Evolutionary conservation across 1,140 invertebrate genomes (phyloP).

Genomic region (Cyrtorhinus lividipennis): DNA sequence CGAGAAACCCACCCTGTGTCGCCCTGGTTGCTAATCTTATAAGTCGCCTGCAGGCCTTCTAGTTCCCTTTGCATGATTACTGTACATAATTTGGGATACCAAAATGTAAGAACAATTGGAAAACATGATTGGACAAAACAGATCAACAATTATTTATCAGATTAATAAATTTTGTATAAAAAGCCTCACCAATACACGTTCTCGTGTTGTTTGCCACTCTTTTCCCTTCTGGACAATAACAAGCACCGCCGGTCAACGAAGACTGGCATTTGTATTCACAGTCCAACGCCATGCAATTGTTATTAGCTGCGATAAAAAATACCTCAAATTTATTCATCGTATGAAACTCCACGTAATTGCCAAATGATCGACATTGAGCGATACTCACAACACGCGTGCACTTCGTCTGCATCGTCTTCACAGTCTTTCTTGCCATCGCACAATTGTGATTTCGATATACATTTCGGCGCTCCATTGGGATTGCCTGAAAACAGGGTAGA

Average conservation of each 20-base stretch:
- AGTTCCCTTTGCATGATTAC: too few species aligned
- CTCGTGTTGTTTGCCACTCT: conserved; percentile 60
- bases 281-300: conserved; percentile 56
- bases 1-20: too few species aligned
- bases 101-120: too few species aligned
- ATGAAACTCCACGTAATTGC: too few species aligned
- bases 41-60: too few species aligned
- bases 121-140: too few species aligned
- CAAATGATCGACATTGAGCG: too few species aligned
- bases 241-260: conserved; percentile 75
- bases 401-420: conserved; percentile 79
- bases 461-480: conserved; percentile 54
- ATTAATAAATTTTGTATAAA: too few species aligned
- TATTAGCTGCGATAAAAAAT: conserved; percentile 41
- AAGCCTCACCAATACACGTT: conserved; percentile 61
- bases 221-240: conserved; percentile 69
- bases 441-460: conserved; percentile 71
- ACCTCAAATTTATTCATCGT: not conserved
- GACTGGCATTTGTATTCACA: conserved; percentile 84
- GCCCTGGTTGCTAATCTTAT: too few species aligned
- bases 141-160: too few species aligned
- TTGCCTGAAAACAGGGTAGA: not conserved
- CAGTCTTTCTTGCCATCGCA: conserved; percentile 86
- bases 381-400: conserved; percentile 74
- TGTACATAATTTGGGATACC: too few species aligned